Conservation (phyloP, 2,113 vertebrate species). For the Cyrtonyx montezumae region DNA sequence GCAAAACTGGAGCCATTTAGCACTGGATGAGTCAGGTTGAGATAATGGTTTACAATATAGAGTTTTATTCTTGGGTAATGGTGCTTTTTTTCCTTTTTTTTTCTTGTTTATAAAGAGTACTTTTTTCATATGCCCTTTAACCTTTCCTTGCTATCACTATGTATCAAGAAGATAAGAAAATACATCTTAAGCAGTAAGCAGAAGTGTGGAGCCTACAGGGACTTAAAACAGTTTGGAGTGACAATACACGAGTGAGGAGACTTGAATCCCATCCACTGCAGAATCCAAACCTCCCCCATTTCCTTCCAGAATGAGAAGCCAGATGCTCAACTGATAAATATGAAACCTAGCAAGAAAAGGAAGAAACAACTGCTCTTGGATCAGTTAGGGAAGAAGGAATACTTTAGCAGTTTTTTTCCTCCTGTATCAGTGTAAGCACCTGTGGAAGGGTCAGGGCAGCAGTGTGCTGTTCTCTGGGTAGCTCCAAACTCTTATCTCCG, state of each 20-base stretch:
- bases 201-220: rapidly evolving
- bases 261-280: not conserved
- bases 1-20: not conserved
- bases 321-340: not conserved
- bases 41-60: not conserved
- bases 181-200: rapidly evolving
- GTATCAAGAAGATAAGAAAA: not conserved
- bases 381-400: not conserved
- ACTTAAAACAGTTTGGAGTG: not conserved
- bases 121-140: not conserved
- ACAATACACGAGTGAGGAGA: not conserved
- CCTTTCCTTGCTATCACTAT: not conserved
- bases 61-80: not conserved
- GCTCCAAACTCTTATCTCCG: rapidly evolving
- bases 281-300: not conserved
- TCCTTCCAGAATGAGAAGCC: not conserved
- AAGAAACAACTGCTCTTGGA: not conserved
- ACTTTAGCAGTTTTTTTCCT: not conserved
- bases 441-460: not conserved
- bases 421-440: not conserved
- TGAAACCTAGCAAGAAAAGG: not conserved
- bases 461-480: not conserved
- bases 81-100: not conserved
- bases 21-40: not conserved
- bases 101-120: not conserved